Percentiles rank a stretch among this genome's conserved stretches.
Conservation (phyloP, 2,888 invertebrate species). For the Cerceris ruficornis region DNA sequence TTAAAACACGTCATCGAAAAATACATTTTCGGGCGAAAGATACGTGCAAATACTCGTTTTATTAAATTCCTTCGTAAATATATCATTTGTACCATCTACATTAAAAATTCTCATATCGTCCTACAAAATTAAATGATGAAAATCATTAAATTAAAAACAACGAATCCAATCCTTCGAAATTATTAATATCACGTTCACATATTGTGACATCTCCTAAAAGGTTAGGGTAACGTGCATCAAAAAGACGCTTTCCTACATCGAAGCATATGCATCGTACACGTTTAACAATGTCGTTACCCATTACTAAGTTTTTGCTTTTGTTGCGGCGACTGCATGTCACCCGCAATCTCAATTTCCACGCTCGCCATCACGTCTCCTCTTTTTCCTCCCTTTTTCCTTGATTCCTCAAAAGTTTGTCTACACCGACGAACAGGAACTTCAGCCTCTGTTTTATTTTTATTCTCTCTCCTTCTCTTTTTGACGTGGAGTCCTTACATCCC, state of each 20-base stretch:
- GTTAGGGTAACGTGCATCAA: constrained; percentile 29
- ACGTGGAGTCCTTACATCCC: constrained; percentile 25
- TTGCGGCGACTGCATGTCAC: constrained; percentile 70
- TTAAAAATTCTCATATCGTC: too few relatives aligned
- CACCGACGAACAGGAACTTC: constrained; percentile 20
- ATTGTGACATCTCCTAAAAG: constrained; percentile 13
- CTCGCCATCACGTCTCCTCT: constrained; percentile 64
- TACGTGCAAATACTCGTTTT: too few relatives aligned
- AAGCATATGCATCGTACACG: neutral
- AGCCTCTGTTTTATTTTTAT: constrained; percentile 21
- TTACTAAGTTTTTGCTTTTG: constrained; percentile 44
- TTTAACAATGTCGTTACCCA: constrained; percentile 49
- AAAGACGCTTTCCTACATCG: neutral
- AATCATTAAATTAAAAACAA: too few relatives aligned
- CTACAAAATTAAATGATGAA: too few relatives aligned
- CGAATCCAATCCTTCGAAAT: neutral
- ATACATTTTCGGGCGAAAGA: too few relatives aligned
- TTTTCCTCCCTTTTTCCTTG: constrained; percentile 7
- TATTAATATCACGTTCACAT: neutral
- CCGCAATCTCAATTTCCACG: constrained; percentile 73
- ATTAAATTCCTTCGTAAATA: too few relatives aligned
- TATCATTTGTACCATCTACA: too few relatives aligned
- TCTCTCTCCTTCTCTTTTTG: constrained; percentile 9
- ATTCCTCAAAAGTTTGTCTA: constrained; percentile 1
- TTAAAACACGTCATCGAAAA: too few relatives aligned